phyloP scores from a whole-genome alignment of 2,113 vertebrate genomes.

The Corythaixoides concolor region DNA sequence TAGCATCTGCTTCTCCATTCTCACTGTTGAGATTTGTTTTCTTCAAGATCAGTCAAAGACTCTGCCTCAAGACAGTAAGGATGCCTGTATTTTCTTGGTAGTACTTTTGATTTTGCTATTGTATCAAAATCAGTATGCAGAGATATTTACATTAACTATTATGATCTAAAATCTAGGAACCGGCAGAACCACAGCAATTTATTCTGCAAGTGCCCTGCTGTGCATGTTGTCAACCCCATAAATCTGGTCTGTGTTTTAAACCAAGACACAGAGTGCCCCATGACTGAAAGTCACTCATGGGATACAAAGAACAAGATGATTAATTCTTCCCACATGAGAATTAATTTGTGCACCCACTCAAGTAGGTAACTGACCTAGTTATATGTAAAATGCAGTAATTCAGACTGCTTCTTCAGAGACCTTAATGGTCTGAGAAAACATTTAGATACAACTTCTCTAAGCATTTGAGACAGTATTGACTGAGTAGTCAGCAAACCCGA shows the following conservation, averaged over 20 bases:
- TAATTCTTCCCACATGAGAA: background rate
- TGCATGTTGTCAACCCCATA: background rate
- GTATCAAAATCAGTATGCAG: background rate
- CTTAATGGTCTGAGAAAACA: background rate
- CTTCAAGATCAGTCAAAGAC: background rate
- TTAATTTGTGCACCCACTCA: background rate
- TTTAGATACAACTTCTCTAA: background rate
- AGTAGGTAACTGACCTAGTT: background rate
- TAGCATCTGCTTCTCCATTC: background rate
- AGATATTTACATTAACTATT: background rate
- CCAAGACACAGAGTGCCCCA: rapidly evolving
- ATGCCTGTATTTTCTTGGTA: background rate
- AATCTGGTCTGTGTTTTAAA: background rate
- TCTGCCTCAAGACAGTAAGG: background rate
- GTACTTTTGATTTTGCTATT: background rate
- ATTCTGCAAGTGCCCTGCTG: background rate
- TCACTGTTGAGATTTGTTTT: background rate
- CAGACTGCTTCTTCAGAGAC: background rate
- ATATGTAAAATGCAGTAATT: background rate
- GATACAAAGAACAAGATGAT: background rate
- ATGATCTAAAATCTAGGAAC: background rate
- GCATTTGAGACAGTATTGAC: background rate
- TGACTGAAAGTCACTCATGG: background rate
- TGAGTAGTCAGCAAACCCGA: background rate
- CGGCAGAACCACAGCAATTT: background rate